Percentiles rank a stretch among this genome's conserved stretches.
Conservation (phyloP, 2,797 vertebrate genomes). For the Manis javanica region DNA sequence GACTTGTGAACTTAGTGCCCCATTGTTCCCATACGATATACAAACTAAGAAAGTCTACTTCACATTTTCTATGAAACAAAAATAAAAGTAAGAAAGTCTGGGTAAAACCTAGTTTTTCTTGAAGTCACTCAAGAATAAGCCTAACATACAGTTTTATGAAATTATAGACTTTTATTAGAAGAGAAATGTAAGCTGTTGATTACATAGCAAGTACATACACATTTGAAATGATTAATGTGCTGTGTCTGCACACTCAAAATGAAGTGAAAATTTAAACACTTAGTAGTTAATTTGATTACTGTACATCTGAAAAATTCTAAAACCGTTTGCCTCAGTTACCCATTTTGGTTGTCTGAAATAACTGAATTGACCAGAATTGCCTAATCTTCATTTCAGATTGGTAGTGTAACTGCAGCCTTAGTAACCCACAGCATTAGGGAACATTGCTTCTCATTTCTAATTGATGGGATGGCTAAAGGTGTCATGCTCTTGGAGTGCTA, state of each 20-base stretch:
- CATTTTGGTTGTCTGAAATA: not conserved
- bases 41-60: not conserved
- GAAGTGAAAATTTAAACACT: not conserved
- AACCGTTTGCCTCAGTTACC: not conserved
- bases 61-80: constrained; percentile 10
- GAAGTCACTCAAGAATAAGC: constrained; percentile 28
- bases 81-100: not conserved
- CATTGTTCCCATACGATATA: not conserved
- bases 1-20: not conserved
- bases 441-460: not conserved
- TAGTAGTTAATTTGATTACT: constrained; percentile 6
- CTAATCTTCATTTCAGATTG: not conserved
- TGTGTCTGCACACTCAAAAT: not conserved
- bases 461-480: not conserved
- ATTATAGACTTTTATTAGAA: constrained; percentile 35
- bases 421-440: not conserved
- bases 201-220: not conserved
- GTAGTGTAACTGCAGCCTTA: not conserved
- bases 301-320: constrained; percentile 1
- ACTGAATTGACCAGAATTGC: not conserved
- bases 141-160: not conserved
- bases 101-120: not conserved
- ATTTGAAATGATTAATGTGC: constrained; percentile 20
- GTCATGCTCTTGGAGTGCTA: not conserved
- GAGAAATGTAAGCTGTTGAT: not conserved